phyloP scores from a whole-genome alignment of 64 coral and sea anemone genomes.

The Stylophora pistillata region DNA sequence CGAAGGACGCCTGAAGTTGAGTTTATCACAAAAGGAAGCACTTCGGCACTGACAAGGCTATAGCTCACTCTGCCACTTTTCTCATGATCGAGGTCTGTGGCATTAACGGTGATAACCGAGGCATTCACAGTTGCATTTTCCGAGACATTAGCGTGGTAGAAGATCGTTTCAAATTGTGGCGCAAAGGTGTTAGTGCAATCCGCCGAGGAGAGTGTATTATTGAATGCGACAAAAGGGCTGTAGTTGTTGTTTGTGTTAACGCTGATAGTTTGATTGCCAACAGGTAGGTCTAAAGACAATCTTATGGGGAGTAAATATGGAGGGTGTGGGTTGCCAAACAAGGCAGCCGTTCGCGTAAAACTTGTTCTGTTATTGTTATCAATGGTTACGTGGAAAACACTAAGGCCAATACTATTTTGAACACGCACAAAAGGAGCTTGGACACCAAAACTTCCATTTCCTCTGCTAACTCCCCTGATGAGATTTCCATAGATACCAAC shows the following conservation, averaged over 20 bases:
- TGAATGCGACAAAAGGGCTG: constrained; percentile 48
- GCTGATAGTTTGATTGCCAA: not conserved
- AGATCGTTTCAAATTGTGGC: constrained; percentile 34
- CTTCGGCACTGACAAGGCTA: constrained; percentile 23
- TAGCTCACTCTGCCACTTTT: constrained; percentile 52
- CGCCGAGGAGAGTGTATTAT: constrained; percentile 49
- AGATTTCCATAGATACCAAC: constrained; percentile 51
- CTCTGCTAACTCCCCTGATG: constrained; percentile 35
- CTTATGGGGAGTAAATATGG: constrained; percentile 31
- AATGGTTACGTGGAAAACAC: constrained; percentile 41
- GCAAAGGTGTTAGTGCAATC: constrained; percentile 50
- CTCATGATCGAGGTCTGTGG: constrained; percentile 45
- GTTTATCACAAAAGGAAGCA: constrained; percentile 47
- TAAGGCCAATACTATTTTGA: constrained; percentile 40
- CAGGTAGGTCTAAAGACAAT: constrained; percentile 17
- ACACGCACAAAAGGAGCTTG: constrained; percentile 35
- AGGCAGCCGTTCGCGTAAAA: constrained; percentile 29
- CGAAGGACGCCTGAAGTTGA: constrained; percentile 36
- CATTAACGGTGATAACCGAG: constrained; percentile 40
- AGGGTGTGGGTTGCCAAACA: constrained; percentile 46
- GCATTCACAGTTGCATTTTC: constrained; percentile 59
- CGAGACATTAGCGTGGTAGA: constrained; percentile 35
- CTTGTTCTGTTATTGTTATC: constrained; percentile 43
- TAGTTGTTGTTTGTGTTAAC: constrained; percentile 26
- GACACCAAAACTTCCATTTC: constrained; percentile 42